phyloP scores from a whole-genome alignment of 2,888 invertebrate species.

The Esperia sulphurella region DNA sequence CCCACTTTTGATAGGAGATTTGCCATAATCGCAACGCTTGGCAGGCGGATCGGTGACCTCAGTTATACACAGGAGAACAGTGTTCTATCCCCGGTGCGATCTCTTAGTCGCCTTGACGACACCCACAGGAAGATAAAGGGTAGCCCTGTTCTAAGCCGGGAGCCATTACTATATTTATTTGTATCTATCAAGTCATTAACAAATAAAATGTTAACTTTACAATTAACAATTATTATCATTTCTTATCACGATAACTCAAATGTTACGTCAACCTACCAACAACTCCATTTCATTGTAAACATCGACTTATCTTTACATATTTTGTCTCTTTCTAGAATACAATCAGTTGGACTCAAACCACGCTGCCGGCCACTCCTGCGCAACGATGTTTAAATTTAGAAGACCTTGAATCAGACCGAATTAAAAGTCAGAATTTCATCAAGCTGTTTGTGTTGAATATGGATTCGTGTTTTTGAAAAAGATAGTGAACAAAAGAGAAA shows the following conservation, averaged over 20 bases:
- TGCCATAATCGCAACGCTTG: too few relatives aligned
- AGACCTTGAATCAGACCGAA: conserved; percentile 32
- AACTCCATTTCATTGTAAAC: conserved; percentile 11
- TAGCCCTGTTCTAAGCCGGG: too few relatives aligned
- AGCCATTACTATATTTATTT: not conserved
- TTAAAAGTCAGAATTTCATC: conserved; percentile 5
- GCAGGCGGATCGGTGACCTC: too few relatives aligned
- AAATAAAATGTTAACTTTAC: not conserved
- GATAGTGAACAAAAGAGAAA: conserved; percentile 18
- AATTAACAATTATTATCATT: not conserved
- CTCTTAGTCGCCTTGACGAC: too few relatives aligned
- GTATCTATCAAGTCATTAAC: not conserved
- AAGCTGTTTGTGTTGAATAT: not conserved
- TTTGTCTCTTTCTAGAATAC: conserved; percentile 20
- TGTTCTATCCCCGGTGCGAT: too few relatives aligned
- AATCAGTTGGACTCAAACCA: conserved; percentile 36
- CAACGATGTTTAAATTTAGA: conserved; percentile 35
- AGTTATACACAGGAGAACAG: too few relatives aligned
- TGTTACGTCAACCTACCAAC: conserved; percentile 22
- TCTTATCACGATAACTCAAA: conserved; percentile 18
- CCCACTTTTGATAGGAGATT: too few relatives aligned
- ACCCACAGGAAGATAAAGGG: too few relatives aligned
- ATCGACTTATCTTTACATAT: conserved; percentile 15
- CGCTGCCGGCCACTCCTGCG: conserved; percentile 48
- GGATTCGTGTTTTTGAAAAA: not conserved